Evolutionary conservation across 2,797 vertebrate species (phyloP).

Genomic region (Danio kyathit): DNA sequence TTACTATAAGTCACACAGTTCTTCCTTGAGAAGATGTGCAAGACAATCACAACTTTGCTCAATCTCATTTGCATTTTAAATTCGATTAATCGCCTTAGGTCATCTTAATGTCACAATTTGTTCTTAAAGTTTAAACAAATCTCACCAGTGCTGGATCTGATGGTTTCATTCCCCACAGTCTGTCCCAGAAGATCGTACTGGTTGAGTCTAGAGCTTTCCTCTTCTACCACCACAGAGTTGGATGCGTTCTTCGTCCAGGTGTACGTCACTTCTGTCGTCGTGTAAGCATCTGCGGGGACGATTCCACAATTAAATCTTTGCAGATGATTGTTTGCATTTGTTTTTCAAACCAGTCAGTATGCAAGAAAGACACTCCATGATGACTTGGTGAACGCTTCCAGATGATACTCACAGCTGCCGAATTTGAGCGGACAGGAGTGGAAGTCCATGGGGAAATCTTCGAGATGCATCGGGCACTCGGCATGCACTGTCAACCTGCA

Average conservation of each 20-base stretch:
- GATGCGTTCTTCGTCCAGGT: constrained; percentile 95
- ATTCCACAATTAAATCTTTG: neutral
- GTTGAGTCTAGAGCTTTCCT: constrained; percentile 94
- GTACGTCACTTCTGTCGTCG: constrained; percentile 95
- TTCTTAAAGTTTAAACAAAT: no score
- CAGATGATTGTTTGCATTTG: neutral
- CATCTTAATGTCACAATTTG: no score
- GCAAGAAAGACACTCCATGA: neutral
- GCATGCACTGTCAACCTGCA: constrained; percentile 97
- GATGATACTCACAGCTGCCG: constrained; percentile 96
- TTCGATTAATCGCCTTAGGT: no score
- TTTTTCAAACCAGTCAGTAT: neutral
- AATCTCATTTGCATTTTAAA: no score
- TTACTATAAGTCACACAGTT: no score
- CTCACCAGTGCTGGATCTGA: constrained; percentile 97
- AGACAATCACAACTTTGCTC: no score
- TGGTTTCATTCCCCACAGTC: constrained; percentile 94
- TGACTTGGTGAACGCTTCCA: neutral
- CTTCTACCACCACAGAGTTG: constrained; percentile 95
- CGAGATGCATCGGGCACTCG: constrained; percentile 99
- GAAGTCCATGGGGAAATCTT: constrained; percentile 99
- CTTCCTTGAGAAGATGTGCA: no score
- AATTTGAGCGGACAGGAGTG: constrained; percentile 99
- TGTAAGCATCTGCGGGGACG: constrained; percentile 89
- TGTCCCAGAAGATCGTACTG: constrained; percentile 97